Conservation (phyloP, 1,140 invertebrate genomes). For the Linepithema humile region DNA sequence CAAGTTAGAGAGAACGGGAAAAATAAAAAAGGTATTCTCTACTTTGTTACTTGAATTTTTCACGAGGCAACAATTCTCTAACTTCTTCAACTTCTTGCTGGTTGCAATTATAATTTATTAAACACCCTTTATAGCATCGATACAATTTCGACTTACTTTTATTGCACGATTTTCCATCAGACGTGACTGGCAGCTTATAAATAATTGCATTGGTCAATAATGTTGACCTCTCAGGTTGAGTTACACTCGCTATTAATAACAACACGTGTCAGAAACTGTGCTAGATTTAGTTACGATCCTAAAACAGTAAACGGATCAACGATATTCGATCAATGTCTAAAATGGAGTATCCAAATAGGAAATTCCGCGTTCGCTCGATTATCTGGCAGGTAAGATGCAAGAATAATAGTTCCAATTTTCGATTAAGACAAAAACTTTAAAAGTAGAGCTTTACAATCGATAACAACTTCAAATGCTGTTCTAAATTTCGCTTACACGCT, state of each 20-base stretch:
- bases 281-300: slow-evolving; percentile 23
- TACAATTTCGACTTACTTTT: not conserved
- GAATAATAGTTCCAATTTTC: not conserved
- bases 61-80: not conserved
- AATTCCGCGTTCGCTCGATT: slow-evolving; percentile 22
- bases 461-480: not conserved
- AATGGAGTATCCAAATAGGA: slow-evolving; percentile 26
- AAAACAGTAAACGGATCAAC: slow-evolving; percentile 35
- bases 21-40: not conserved
- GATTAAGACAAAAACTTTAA: not conserved
- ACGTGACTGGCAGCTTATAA: too few relatives aligned
- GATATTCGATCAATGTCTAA: slow-evolving; percentile 18
- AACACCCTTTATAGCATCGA: not conserved
- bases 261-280: not conserved
- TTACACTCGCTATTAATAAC: not conserved
- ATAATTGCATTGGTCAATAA: not conserved
- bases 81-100: too few relatives aligned
- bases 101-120: not conserved
- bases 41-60: not conserved
- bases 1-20: not conserved
- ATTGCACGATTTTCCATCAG: too few relatives aligned
- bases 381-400: not conserved
- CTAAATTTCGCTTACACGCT: too few relatives aligned
- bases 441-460: not conserved
- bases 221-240: not conserved